Evolutionary conservation across 1,140 invertebrate genomes (phyloP), one percentile per base, ranked within the genome.

Genomic region (Steinernema feltiae): DNA sequence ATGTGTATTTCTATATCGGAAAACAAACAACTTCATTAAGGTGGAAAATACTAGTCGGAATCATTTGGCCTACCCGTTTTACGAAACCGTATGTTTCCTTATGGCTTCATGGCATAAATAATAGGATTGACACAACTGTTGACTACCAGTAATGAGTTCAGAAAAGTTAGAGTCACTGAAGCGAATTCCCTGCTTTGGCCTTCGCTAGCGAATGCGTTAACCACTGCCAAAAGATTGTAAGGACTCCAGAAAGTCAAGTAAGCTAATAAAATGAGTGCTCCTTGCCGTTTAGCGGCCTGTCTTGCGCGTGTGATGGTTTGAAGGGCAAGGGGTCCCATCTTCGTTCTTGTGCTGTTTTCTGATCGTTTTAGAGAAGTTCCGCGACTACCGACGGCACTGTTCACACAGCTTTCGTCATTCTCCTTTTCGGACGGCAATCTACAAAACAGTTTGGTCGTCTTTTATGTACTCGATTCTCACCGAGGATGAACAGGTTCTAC

Each of bases 221-320:
- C 48, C 2, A 85, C 76, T 17, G 83, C 81, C 69, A 84, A 70
- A 17, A 85, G 24, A 63, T 84, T 84, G 69, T 84, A 84, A 3
- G 83, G 83, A 29, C 80, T 80, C 83, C 83, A 84, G 48, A 84
- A 81, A 15, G 79, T 83, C 70, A 84, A 53, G 77, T 84, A 84
- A 15, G 84, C 84, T 7, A 82, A 48, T 1, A 84, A 63, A 48
- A 85, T 84, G 1, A 84, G 48, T 12, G 84, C 80, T 18, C 80
- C 83, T 81, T 84, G 82, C 17, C 81, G 81, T 73, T 80, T 85
- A 15, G 82, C 74, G n/a, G 76, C 75, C 76, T 85, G 41, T n/a
- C 69, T 77, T 0, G 82, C 82, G 30, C 73, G 72, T 27, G 78
- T 69, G 46, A 83, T 85, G 18, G 82, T 83, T 71, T 81, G 78